phyloP scores from a whole-genome alignment of 2,797 vertebrate genomes.

The Hybognathus amarus region DNA sequence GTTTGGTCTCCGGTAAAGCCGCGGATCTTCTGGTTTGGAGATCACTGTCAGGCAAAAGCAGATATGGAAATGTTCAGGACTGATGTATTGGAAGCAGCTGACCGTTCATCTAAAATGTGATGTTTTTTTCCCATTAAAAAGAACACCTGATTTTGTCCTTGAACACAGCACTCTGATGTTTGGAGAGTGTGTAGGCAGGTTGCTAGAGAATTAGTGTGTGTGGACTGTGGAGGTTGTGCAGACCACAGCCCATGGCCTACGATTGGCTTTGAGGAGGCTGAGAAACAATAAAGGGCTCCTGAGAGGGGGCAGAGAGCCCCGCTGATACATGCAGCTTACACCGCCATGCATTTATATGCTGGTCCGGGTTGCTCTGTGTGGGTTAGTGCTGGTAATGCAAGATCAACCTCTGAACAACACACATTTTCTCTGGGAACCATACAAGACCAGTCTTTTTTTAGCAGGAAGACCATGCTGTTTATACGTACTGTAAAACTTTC shows the following conservation, averaged over 20 bases:
- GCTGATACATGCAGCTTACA: conserved; percentile 37
- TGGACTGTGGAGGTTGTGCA: conserved; percentile 26
- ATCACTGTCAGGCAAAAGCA: conserved; percentile 36
- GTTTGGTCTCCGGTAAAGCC: conserved; percentile 12
- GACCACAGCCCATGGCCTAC: conserved; percentile 35
- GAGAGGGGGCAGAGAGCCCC: conserved; percentile 26
- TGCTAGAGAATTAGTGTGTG: conserved; percentile 24
- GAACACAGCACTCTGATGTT: neutral
- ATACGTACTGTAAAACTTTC: conserved; percentile 1
- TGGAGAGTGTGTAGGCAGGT: conserved; percentile 24
- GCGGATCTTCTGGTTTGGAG: conserved; percentile 19
- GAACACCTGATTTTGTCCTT: neutral
- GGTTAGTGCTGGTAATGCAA: conserved; percentile 6
- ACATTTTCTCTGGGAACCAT: neutral
- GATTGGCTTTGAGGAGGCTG: conserved; percentile 50
- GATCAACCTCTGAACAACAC: conserved; percentile 17
- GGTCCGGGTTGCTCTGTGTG: conserved; percentile 14
- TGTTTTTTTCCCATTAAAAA: neutral
- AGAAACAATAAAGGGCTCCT: conserved; percentile 44
- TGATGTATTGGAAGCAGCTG: conserved; percentile 12
- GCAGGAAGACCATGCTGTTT: neutral
- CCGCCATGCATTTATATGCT: conserved; percentile 15
- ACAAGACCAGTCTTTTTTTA: neutral
- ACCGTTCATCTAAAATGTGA: neutral
- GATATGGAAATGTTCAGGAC: neutral